Base-by-base conservation (phyloP, 2,113 vertebrate genomes). In the Oryzias woworae region DNA sequence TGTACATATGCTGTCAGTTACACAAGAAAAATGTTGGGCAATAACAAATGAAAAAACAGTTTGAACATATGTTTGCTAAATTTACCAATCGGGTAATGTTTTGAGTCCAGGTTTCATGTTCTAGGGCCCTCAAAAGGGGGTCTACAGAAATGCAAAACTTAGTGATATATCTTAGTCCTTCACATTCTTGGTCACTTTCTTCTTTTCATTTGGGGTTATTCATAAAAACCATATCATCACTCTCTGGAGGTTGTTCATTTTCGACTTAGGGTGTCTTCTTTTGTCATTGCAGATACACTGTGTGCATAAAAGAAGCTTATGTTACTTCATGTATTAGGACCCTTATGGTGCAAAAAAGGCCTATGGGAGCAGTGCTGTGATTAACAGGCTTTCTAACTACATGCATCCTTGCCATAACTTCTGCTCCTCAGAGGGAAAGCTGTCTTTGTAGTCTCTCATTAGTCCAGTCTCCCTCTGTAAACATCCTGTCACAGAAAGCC, bases 371-470 rank as follows among this genome's bases (percentile, higher is more conserved):
- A 62, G 70, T 65, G 15, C 44, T 62, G 62, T 53, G 63, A 22
- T 60, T 74, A 51, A 52, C 54, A 58, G 49, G 31, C 56, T 60
- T 72, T 58, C 41, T 77, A 56, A 15, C 70, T 31, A 50, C 71
- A 63, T 73, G 66, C 66, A 60, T 64, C 53, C 43, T 46, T 26
- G 59, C 22, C 46, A 15, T 49, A 47, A 47, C 58, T 4, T 54
- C 64, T 69, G 36, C 56, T 62, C 68, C 50, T 66, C 66, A 58
- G 45, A 60, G 49, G 66, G 73, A 73, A 75, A 65, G 58, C 46
- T 61, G 61, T 68, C 68, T 54, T 59, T 47, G 64, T 81, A 73
- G 69, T 59, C 63, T 76, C 81, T 85, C 71, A 85, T 90, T 88
- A 88, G 80, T 65, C 42, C 52, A 63, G 54, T 78, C 64, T 42